Base-by-base conservation (phyloP, 1,140 invertebrate species). In the Drosophila littoralis region DNA sequence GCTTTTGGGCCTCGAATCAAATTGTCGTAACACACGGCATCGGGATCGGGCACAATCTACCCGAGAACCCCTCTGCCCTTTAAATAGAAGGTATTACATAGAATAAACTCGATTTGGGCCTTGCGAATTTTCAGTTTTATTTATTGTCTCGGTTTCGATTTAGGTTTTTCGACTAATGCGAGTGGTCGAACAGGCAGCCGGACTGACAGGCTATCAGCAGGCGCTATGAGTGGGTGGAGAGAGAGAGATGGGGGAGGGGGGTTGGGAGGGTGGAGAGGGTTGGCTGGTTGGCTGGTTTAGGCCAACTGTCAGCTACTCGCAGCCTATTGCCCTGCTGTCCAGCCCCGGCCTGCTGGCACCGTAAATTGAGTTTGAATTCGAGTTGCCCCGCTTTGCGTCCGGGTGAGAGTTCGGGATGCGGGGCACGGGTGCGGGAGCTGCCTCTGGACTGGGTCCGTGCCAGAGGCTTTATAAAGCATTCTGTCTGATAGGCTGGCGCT, bases 21-120 rank as follows among this genome's bases (percentile, higher is more conserved):
- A 89, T 79, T 89, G 84, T 89, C 80, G 64, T 73, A 84, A 78
- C 73, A 84, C 84, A 89, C 80, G 84, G 80, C 77, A 88, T 83
- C 22, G 22, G 22, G 22, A 1, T 22, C 22, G 2, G 22, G 22
- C 2, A 3, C 22, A 22, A 22, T 22, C 22, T 3, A 22, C 22
- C 22, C 22, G 22, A 22, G 22, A 22, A 22, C 22, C 22, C 22
- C 22, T 2, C 3, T 22, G 22, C 22, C 22, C 22, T 22, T 22
- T 22, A 22, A 22, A 22, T 3, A 2, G 22, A 2, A 22, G 22
- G 2, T 22, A 22, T 22, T 3, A 22, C 1, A 22, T 22, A 22
- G 22, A 22, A 2, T 22, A 22, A 22, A 22, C 22, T 22, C 22
- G 22, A 22, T 22, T 22, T 22, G 22, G 3, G 1, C 22, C 22